Base-by-base conservation (phyloP, 2,888 invertebrate species). In the Volucella inanis region DNA sequence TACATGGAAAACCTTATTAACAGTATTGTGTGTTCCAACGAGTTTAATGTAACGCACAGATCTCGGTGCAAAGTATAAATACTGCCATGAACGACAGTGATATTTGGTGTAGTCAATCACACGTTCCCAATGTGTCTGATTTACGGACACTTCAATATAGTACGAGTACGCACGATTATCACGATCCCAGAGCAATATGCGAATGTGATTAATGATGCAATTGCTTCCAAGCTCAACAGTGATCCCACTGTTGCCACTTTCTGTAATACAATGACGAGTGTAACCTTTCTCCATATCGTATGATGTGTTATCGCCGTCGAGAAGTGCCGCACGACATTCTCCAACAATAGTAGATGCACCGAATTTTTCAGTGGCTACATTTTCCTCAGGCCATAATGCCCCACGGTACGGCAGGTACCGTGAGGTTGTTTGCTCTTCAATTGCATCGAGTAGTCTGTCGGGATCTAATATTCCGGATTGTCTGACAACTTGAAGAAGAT, bases 31-130 rank as follows among this genome's bases (percentile, higher is more conserved):
- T 18, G 98, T 98, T 88, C 99, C 99, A 70, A 96, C 95, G 81
- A 97, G 93, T 88, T 95, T 94, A 88, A 97, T 95, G 91, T 94
- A 97, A 92, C 96, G 96, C 84, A 98, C 97, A 70, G 99, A 98
- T 79, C 97, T 93, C 45, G 97, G 94, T 88, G 95, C 94, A 92
- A 99, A 99, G 93, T 97, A 98, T 62, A 99, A 94, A 91, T 95
- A 95, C 93, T 99, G 99, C 98, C 98, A 98, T 15, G 98, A 98
- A 81, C 99, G 95, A 91, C 99, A 99, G 91, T 96, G 95, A 93
- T 96, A 98, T 87, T 95, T 94, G 87, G 96, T 96, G 93, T 99
- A 97, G 93, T 99, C 99, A 84, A 99, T 94, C 71, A 99, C 96
- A 79, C 96, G 94, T 85, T 97, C 95, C 98, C 99, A 99, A 92